Base-by-base conservation (phyloP, 2,113 vertebrate species). In the Calypte anna region DNA sequence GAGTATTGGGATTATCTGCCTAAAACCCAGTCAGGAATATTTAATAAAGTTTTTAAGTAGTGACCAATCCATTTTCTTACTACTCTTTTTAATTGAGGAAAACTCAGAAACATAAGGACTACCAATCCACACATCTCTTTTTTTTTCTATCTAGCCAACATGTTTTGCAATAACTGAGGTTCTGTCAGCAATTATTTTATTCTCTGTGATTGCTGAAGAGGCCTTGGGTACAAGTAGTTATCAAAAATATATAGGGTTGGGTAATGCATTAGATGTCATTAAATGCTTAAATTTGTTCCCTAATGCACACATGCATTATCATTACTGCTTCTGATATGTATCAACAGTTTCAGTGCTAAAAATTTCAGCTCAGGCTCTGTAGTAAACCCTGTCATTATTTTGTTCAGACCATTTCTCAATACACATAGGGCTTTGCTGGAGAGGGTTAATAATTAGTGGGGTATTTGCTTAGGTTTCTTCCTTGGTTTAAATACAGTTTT, bases 391-490 rank as follows among this genome's bases (percentile, higher is more conserved):
- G 21, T 48, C 15, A 77, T 62, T 74, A 48, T 51, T 91, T 89
- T 78, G 3, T 23, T 86, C 18, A 66, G 31, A 44, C 28, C 4
- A 0, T 58, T 93, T 81, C 53, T 86, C 43, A 36, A 19, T 74
- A 51, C 7, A 30, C 7, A 2, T 1, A 77, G 40, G 24, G 22
- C 48, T 70, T 84, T 84, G 17, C 81, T 67, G 25, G 25, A 86
- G 23, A 63, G 0, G 0, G 2, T 72, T 33, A 44, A 0, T 67
- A 81, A 30, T 31, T 55, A 72, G 7, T 62, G 36, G 24, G 11
- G n/a, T 82, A 67, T 59, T 90, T 85, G 6, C 30, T 50, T 17
- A 66, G 7, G 6, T 66, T 90, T 85, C 22, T 80, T 66, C 20
- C 17, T 81, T 15, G 51, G 88, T 91, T 61, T 46, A 75, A 78